Base-by-base conservation (phyloP, 2,888 invertebrate genomes). In the Eledona agricola region DNA sequence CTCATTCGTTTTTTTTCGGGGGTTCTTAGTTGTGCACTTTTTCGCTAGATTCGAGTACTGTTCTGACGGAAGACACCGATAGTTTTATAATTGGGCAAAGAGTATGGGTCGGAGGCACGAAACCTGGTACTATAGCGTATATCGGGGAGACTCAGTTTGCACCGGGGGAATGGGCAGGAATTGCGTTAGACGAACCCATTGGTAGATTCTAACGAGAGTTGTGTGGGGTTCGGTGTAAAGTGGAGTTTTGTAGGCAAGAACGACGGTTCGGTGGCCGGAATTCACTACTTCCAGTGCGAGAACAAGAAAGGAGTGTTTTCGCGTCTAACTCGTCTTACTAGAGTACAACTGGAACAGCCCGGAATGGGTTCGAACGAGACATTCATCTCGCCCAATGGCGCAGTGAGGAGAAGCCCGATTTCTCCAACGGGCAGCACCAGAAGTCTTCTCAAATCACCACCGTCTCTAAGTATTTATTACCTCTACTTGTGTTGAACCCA, bases 131-230 rank as follows among this genome's bases (percentile, higher is more conserved):
- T 71, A 92, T 98, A 64, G 93, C 95, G 23, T 97, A 90, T 76
- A 89, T 96, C 47, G 95, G 97, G 16, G 93, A 93, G 72, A 95
- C 96, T 38, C 93, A 96, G 75, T 97, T 98, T 79, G 97, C 96
- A 7, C 93, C 95, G 10, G 98, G 98, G 53, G 94, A 97, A 61
- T 99, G 97, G 97, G 97, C 96, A 34, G 98, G 97, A 35, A 88
- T 99, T 53, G 97, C 95, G 55, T 85, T 99, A 62, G 97, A 97
- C 76, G 93, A 96, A 64, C 87, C 95, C 23, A 89, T 93, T 69
- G 98, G 97, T 90, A 81, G 79, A 79, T 47, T 6, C 22, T 22
- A 3, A n/a, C 6, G n/a, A 12, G 4, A 6, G 4, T 2, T 17
- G 3, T 29, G 4, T 1, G n/a, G 1, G 17, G 6, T 10, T 17